Conservation (phyloP, 2,888 invertebrate genomes). For the Liodrosophila aerea region DNA sequence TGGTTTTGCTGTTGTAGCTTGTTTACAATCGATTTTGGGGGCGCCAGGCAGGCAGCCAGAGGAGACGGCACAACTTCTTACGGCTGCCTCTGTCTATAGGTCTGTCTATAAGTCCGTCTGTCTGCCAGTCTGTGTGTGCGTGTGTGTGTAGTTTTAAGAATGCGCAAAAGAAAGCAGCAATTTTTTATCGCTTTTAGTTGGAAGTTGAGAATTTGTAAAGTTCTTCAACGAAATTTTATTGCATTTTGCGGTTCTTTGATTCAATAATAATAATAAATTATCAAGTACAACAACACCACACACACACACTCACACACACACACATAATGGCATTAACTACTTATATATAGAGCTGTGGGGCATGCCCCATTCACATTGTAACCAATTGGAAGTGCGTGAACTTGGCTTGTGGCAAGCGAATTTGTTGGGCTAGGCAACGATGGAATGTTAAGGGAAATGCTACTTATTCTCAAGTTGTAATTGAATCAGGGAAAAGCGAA, state of each 20-base stretch:
- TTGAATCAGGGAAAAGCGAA: no score
- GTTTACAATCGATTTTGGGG: slow-evolving; percentile 79
- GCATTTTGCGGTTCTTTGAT: slow-evolving; percentile 61
- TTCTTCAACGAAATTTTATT: slow-evolving; percentile 59
- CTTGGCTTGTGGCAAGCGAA: no score
- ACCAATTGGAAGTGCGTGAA: neutral
- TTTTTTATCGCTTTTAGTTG: slow-evolving; percentile 71
- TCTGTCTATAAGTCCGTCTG: slow-evolving; percentile 21
- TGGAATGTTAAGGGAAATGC: no score
- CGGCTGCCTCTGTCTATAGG: slow-evolving; percentile 19
- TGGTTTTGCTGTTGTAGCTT: slow-evolving; percentile 50
- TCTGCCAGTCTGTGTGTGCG: slow-evolving; percentile 11
- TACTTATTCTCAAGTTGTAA: no score
- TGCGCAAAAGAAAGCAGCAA: slow-evolving; percentile 58
- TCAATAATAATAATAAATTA: slow-evolving; percentile 61
- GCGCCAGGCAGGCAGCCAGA: slow-evolving; percentile 73
- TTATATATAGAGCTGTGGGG: no score
- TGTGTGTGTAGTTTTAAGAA: slow-evolving; percentile 22
- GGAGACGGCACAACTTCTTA: slow-evolving; percentile 41
- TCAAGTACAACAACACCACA: slow-evolving; percentile 18
- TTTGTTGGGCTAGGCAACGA: no score
- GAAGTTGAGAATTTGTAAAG: slow-evolving; percentile 68
- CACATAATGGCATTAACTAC: slow-evolving; percentile 16
- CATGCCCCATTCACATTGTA: no score
- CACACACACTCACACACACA: slow-evolving; percentile 9